phyloP scores from a whole-genome alignment of 1,140 invertebrate species.

The Scaptomyza graminum region DNA sequence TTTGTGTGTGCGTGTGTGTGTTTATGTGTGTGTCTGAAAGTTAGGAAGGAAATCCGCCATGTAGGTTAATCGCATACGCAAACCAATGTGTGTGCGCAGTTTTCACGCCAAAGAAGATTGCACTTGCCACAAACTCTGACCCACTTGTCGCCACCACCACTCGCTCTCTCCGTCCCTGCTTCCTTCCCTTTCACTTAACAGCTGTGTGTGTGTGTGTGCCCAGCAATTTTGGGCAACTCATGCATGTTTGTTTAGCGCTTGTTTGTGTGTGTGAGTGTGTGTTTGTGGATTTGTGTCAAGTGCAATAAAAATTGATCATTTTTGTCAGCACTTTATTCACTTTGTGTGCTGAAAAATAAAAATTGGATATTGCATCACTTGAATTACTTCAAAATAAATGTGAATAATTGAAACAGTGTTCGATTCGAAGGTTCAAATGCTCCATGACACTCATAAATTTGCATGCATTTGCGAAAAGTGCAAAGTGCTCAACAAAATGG shows the following conservation, averaged over 20 bases:
- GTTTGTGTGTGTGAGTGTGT: neutral
- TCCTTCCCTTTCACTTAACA: neutral
- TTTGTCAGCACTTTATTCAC: constrained; percentile 16
- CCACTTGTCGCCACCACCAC: constrained; percentile 4
- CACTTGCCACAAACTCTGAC: constrained; percentile 35
- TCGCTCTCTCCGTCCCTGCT: too few species aligned
- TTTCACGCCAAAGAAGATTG: constrained; percentile 34
- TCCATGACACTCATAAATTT: constrained; percentile 43
- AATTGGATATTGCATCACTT: neutral
- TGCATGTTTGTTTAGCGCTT: constrained; percentile 44
- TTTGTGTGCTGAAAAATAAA: constrained; percentile 1
- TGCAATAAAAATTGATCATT: constrained; percentile 64
- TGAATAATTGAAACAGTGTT: constrained; percentile 69
- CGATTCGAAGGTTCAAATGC: constrained; percentile 2
- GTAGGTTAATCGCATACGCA: constrained; percentile 69
- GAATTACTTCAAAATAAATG: constrained; percentile 43
- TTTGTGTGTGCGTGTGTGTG: constrained; percentile 1
- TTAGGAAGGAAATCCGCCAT: constrained; percentile 21
- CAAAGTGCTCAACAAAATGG: constrained; percentile 8
- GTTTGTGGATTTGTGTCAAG: constrained; percentile 23
- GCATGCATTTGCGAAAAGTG: constrained; percentile 25
- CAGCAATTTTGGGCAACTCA: constrained; percentile 62
- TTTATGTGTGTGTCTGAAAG: constrained; percentile 1
- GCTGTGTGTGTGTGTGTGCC: constrained; percentile 14
- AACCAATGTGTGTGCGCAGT: constrained; percentile 31